Conservation (phyloP, 1,140 invertebrate species). For the Anastrepha ludens region DNA sequence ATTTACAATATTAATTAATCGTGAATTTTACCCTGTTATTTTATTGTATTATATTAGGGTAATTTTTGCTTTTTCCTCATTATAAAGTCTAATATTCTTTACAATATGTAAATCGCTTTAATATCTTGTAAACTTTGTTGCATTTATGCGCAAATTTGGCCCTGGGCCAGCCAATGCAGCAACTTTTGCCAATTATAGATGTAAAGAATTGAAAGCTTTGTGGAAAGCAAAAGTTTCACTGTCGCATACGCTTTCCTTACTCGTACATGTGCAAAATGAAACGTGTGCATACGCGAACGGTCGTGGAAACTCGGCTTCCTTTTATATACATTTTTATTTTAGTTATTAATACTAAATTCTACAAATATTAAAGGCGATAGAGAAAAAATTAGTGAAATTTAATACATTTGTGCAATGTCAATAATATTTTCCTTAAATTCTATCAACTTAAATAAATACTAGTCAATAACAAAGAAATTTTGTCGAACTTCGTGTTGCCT, state of each 20-base stretch:
- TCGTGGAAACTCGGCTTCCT: conserved; percentile 48
- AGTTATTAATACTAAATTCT: conserved; percentile 24
- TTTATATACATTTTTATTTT: conserved; percentile 48
- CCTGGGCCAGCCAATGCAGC: conserved; percentile 43
- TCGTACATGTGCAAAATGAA: conserved; percentile 38
- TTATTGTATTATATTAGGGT: no score
- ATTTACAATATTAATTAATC: no score
- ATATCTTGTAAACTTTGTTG: background rate
- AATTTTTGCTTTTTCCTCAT: no score
- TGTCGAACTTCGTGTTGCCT: conserved; percentile 21
- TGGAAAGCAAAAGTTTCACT: conserved; percentile 41
- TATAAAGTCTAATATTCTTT: no score
- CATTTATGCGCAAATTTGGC: conserved; percentile 39
- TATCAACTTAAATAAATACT: background rate
- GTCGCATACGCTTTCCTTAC: conserved; percentile 16
- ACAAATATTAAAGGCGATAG: conserved; percentile 9
- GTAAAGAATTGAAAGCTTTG: conserved; percentile 31
- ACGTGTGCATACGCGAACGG: conserved; percentile 49
- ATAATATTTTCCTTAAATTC: conserved; percentile 20
- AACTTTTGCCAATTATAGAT: conserved; percentile 43
- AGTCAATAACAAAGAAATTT: background rate
- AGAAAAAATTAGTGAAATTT: background rate
- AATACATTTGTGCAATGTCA: conserved; percentile 41
- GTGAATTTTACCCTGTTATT: no score
- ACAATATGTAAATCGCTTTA: background rate